These are phyloP conservation scores for Micromys minutus DNA, from an alignment of 2,113 vertebrate species.

Conservation along the genomic window DNA sequence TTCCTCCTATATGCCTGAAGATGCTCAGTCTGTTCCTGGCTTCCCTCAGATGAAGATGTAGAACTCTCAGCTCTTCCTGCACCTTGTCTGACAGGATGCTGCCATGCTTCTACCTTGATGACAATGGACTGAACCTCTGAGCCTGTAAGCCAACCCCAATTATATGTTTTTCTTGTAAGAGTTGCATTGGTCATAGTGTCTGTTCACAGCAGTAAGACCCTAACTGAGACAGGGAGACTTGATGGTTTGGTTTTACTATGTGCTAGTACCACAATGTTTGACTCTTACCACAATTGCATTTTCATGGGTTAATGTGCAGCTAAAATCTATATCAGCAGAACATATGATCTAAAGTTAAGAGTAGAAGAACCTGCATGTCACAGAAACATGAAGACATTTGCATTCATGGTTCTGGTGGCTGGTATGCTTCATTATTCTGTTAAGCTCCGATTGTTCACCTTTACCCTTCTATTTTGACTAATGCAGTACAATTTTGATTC, in stretches of 20 bases:
- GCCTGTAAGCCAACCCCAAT: too few relatives aligned
- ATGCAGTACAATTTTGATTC: background rate
- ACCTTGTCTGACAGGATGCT: too few relatives aligned
- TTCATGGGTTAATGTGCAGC: background rate
- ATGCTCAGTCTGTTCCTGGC: too few relatives aligned
- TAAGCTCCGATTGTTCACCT: background rate
- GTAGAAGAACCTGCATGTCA: background rate
- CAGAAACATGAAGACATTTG: background rate
- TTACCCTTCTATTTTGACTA: background rate
- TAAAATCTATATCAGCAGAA: background rate
- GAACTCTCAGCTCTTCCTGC: too few relatives aligned
- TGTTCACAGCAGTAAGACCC: too few relatives aligned
- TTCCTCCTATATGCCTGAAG: too few relatives aligned
- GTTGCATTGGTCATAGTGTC: too few relatives aligned
- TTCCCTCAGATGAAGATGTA: too few relatives aligned
- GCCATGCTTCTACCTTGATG: too few relatives aligned
- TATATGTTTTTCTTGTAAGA: too few relatives aligned
- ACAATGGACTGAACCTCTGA: too few relatives aligned
- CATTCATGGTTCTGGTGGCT: background rate
- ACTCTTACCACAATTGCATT: background rate
- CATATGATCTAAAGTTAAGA: background rate
- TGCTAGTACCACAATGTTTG: background rate
- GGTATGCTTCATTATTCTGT: background rate
- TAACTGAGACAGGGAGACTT: too few relatives aligned
- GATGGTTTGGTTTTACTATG: background rate